Conservation (phyloP, 2,888 invertebrate genomes). For the Escarpia spicata region DNA sequence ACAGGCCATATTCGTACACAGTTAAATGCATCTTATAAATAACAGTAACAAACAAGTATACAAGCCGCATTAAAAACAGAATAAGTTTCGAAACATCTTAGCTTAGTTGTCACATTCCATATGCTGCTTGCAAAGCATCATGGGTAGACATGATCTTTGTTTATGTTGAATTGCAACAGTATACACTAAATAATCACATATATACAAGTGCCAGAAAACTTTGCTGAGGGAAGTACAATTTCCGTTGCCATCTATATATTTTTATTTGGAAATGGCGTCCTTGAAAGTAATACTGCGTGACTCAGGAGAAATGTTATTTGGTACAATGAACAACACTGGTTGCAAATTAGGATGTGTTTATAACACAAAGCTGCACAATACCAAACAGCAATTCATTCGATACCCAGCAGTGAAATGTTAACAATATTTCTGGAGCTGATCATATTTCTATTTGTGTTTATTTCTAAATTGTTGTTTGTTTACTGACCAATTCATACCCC, state of each 20-base stretch:
- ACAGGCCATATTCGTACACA: slow-evolving; percentile 7
- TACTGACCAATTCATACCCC: not conserved
- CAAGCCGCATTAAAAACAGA: not conserved
- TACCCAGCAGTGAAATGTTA: not conserved
- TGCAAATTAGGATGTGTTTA: slow-evolving; percentile 12
- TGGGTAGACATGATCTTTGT: not conserved
- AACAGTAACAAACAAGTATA: not conserved
- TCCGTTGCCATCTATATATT: not conserved
- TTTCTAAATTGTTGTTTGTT: not conserved
- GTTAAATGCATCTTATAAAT: slow-evolving; percentile 13
- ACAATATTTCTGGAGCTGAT: not conserved
- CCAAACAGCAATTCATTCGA: not conserved
- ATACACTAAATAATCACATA: not conserved
- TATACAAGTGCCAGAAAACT: not conserved
- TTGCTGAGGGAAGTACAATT: not conserved
- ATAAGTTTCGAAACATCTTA: not conserved
- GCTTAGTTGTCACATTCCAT: not conserved
- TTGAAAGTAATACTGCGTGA: not conserved
- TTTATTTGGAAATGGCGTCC: not conserved
- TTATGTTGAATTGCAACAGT: not conserved
- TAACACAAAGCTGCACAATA: slow-evolving; percentile 3
- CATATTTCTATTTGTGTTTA: not conserved
- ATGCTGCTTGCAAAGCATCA: slow-evolving; percentile 2
- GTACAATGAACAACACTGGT: not conserved
- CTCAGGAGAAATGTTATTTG: not conserved